Conservation (phyloP, 1,140 invertebrate genomes). For the Neodiprion virginianus region DNA sequence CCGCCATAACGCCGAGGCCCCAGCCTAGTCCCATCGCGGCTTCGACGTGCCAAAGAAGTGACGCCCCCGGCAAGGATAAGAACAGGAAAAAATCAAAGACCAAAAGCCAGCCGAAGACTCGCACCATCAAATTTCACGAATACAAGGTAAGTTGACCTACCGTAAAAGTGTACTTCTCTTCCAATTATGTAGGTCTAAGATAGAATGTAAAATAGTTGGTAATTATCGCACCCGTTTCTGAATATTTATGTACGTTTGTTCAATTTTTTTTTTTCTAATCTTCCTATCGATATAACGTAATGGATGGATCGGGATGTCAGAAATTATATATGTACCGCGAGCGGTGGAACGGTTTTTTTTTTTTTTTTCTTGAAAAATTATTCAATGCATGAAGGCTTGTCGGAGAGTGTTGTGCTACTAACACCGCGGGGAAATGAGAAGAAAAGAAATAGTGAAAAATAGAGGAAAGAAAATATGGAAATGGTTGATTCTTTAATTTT, state of each 20-base stretch:
- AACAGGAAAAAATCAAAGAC: conserved; percentile 91
- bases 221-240: too few relatives aligned
- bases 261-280: too few relatives aligned
- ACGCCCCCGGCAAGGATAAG: conserved; percentile 80
- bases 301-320: too few relatives aligned
- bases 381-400: background rate
- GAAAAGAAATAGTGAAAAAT: conserved; percentile 14
- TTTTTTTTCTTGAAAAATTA: background rate
- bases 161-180: background rate
- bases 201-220: too few relatives aligned
- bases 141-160: conserved; percentile 74
- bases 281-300: too few relatives aligned
- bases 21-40: conserved; percentile 60
- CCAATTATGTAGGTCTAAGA: too few relatives aligned
- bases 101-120: conserved; percentile 85
- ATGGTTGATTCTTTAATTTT: too few relatives aligned
- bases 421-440: conserved; percentile 7
- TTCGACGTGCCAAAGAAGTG: conserved; percentile 62
- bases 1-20: conserved; percentile 64
- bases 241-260: too few relatives aligned
- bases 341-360: too few relatives aligned
- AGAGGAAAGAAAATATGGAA: conserved; percentile 22
- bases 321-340: too few relatives aligned
- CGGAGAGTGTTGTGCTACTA: conserved; percentile 1
- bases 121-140: conserved; percentile 97